A percentile compares a stretch with the other conserved stretches of the same genome.
Conservation (phyloP, 2,797 vertebrate genomes). For the Pangasius larnaudii region DNA sequence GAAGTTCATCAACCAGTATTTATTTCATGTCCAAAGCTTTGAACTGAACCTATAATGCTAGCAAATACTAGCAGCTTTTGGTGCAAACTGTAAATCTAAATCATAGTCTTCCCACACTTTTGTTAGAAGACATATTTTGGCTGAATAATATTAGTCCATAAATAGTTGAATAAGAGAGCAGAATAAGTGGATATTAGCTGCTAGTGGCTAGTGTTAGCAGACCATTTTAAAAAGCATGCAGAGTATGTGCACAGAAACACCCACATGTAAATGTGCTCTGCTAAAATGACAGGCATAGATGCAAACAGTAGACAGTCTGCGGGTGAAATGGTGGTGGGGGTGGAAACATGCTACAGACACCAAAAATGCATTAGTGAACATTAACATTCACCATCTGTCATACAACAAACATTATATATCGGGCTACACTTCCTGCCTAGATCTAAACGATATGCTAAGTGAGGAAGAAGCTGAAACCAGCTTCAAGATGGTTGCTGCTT, state of each 20-base stretch:
- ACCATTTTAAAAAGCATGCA: neutral
- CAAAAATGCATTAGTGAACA: constrained; percentile 24
- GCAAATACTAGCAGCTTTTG: neutral
- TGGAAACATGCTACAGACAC: constrained; percentile 21
- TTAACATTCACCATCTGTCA: constrained; percentile 31
- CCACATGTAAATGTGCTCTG: constrained; percentile 20
- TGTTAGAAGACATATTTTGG: neutral
- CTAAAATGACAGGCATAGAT: constrained; percentile 22
- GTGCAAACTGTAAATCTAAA: neutral
- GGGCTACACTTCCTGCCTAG: neutral
- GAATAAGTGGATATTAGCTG: neutral
- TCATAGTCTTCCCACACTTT: neutral
- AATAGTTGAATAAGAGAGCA: neutral
- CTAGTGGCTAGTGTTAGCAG: constrained; percentile 21
- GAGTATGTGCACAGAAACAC: constrained; percentile 6
- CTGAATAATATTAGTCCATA: neutral
- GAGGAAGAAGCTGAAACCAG: neutral
- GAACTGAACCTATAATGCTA: too few species aligned
- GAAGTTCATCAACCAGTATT: too few species aligned
- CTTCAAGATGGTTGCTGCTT: neutral
- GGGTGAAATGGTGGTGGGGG: constrained; percentile 28
- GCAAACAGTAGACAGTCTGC: constrained; percentile 6
- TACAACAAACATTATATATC: constrained; percentile 18
- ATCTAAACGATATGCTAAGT: constrained; percentile 18
- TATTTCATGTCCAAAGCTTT: neutral